Evolutionary conservation across 2,888 invertebrate species (phyloP).

Genomic region (Lasioglossum figueresi): DNA sequence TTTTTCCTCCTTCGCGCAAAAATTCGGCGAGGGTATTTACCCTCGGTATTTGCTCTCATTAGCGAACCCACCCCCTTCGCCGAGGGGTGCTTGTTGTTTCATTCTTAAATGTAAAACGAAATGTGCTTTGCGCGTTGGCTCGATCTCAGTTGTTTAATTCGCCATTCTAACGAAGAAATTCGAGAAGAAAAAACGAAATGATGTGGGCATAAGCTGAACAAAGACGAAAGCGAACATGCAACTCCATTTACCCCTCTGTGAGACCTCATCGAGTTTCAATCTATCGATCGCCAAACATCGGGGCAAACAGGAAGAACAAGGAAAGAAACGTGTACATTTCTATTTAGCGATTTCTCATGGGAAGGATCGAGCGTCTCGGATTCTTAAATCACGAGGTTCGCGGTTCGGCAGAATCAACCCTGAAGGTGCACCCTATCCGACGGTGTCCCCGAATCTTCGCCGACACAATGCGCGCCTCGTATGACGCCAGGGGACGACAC

Average conservation of each 20-base stretch:
- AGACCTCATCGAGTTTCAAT: not conserved
- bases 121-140: not conserved
- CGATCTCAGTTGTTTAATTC: not conserved
- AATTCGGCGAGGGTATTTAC: not conserved
- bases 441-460: constrained; percentile 39
- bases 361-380: constrained; percentile 29
- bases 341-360: constrained; percentile 32
- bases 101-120: not conserved
- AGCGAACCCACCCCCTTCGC: not conserved
- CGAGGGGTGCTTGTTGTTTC: not conserved
- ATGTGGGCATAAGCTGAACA: not conserved
- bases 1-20: not conserved
- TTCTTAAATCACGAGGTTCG: constrained; percentile 54
- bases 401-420: constrained; percentile 47
- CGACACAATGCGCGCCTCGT: constrained; percentile 70
- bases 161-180: not conserved
- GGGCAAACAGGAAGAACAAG: not conserved
- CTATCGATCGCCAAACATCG: constrained; percentile 2
- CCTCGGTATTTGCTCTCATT: not conserved
- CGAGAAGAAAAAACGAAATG: not conserved
- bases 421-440: not conserved
- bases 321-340: not conserved
- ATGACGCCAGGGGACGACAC: constrained; percentile 76
- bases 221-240: not conserved
- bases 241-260: not conserved